Evolutionary conservation across 2,888 invertebrate species (phyloP).

Genomic region (Tetropium fuscum): DNA sequence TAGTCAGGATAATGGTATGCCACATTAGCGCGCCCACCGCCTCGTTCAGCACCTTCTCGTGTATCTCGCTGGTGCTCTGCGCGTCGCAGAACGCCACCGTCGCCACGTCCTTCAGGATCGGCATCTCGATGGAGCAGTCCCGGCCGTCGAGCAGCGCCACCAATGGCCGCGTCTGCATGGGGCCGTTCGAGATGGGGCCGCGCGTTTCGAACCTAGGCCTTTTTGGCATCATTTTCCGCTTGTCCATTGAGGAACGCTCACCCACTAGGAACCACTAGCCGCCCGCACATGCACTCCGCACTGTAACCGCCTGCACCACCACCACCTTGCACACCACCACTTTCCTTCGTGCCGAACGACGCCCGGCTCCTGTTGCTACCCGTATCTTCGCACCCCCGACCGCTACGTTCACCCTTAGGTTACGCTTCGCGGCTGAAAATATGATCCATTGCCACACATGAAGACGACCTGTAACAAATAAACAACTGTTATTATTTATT

Average conservation of each 20-base stretch:
- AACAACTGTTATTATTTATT: slow-evolving; percentile 21
- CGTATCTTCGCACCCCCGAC: slow-evolving; percentile 18
- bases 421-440: slow-evolving; percentile 64
- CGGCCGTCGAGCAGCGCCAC: slow-evolving; percentile 98
- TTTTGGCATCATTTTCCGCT: slow-evolving; percentile 96
- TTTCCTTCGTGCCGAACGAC: slow-evolving; percentile 35
- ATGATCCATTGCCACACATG: slow-evolving; percentile 63
- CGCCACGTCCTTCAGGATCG: slow-evolving; percentile 99
- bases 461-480: slow-evolving; percentile 58
- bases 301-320: slow-evolving; percentile 38
- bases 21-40: slow-evolving; percentile 99
- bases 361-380: slow-evolving; percentile 20
- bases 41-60: slow-evolving; percentile 99
- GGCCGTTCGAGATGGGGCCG: slow-evolving; percentile 93
- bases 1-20: slow-evolving; percentile 98
- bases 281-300: slow-evolving; percentile 39
- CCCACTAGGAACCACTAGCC: slow-evolving; percentile 31
- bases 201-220: slow-evolving; percentile 93
- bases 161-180: slow-evolving; percentile 87
- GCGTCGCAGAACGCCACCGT: slow-evolving; percentile 99
- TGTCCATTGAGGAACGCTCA: slow-evolving; percentile 75
- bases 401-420: slow-evolving; percentile 55
- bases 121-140: slow-evolving; percentile 99
- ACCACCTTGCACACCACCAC: slow-evolving; percentile 41
- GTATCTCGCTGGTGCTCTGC: slow-evolving; percentile 99